Evolutionary conservation across 2,113 vertebrate species (phyloP).

Genomic region (Andinoacara biseriatus): DNA sequence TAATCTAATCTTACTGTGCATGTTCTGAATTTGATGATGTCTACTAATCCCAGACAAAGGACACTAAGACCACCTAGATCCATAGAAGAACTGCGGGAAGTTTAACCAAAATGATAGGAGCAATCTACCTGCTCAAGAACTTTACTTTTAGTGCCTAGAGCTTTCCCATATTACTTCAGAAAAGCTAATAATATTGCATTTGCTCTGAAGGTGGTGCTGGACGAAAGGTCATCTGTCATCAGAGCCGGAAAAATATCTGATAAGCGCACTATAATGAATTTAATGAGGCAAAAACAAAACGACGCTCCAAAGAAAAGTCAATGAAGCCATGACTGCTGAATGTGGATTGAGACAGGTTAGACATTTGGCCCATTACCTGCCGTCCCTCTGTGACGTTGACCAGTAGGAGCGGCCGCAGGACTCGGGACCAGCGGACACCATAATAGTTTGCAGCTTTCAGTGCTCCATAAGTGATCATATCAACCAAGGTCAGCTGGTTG

Average conservation of each 20-base stretch:
- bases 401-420: constrained; percentile 88
- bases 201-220: background rate
- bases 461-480: constrained; percentile 84
- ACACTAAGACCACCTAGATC: no score
- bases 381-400: constrained; percentile 92
- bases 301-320: background rate
- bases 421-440: constrained; percentile 88
- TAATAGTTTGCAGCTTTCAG: constrained; percentile 75
- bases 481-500: constrained; percentile 85
- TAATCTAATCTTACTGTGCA: no score
- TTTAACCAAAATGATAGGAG: background rate
- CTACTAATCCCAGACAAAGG: no score
- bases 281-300: background rate
- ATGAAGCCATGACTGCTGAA: background rate
- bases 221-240: background rate
- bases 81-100: background rate
- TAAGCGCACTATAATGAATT: background rate
- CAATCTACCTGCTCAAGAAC: background rate
- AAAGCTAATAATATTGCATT: background rate
- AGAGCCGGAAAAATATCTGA: background rate
- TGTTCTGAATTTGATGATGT: no score
- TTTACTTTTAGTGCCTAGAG: background rate
- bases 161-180: background rate
- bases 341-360: background rate
- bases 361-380: constrained; percentile 80